Evolutionary conservation across 2,888 invertebrate genomes (phyloP), one percentile per base, ranked within the genome.

Genomic region (Petrophora chlorosata): DNA sequence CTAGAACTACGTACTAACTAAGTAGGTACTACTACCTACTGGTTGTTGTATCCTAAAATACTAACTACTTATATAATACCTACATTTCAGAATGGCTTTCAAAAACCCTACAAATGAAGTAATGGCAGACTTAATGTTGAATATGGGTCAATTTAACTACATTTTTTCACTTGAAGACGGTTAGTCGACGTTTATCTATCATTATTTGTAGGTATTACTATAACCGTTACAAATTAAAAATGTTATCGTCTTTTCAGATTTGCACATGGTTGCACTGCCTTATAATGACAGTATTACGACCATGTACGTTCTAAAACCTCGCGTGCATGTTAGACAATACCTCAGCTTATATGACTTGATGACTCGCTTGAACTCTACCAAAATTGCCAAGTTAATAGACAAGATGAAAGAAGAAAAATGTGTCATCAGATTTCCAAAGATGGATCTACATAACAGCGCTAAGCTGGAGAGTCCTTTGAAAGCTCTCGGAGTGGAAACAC

Each of bases 231-330:
- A n/a, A n/a, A n/a, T n/a, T n/a, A n/a, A n/a, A n/a, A n/a, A n/a
- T n/a, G n/a, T n/a, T n/a, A n/a, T n/a, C n/a, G 5, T 19, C 3
- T 3, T 76, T 56, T 65, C 92, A 68, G 92, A 90, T 17, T 89
- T 92, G 42, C 92, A 94, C 63, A 92, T 95, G 66, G 61, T 95
- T 52, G 94, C 93, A 0, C 79, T 95, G 3, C 95, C 95, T 0
- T 96, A 95, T 77, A 93, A 94, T 73, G 94, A 94, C 46, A 91
- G 89, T 38, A 82, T 89, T 29, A 92, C 92, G 29, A 89, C 87
- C 0, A 92, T 96, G 92, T 94, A 94, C 67, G 90, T 93, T 1
- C 67, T 95, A 3, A 86, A 94, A 58, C 95, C 95, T 0, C 81
- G 76, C 8, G 53, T 62, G 4, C 73, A 76, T n/a, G n/a, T n/a